These are phyloP conservation scores for Elegia similella DNA, from an alignment of 2,888 invertebrate genomes.

Conservation along the genomic window DNA sequence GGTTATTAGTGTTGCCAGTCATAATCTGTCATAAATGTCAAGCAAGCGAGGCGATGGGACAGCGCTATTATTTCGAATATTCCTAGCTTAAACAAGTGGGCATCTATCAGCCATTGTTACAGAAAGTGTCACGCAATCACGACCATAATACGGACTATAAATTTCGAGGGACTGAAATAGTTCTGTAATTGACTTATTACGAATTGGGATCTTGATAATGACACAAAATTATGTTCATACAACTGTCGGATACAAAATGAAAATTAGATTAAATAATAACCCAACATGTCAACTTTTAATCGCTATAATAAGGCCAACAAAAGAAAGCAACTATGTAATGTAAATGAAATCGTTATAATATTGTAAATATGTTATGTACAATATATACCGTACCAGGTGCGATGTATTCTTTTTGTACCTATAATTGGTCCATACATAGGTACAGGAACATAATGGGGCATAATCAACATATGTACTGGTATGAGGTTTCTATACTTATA, in stretches of 20 bases:
- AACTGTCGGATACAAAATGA: slow-evolving; percentile 20
- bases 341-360: no score
- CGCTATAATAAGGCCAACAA: not conserved
- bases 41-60: slow-evolving; percentile 54
- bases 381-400: no score
- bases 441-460: no score
- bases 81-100: slow-evolving; percentile 60
- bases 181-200: slow-evolving; percentile 45
- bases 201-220: slow-evolving; percentile 35
- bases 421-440: no score
- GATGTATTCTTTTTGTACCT: no score
- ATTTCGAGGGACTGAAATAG: slow-evolving; percentile 42
- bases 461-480: no score
- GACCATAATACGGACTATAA: slow-evolving; percentile 39
- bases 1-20: slow-evolving; percentile 68
- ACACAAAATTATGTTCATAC: slow-evolving; percentile 33
- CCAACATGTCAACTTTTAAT: slow-evolving; percentile 10
- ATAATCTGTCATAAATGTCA: slow-evolving; percentile 79
- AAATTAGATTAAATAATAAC: slow-evolving; percentile 21
- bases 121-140: slow-evolving; percentile 65
- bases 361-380: no score
- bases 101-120: slow-evolving; percentile 58
- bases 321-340: not conserved
- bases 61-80: slow-evolving; percentile 63
- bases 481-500: no score